These are phyloP conservation scores for Pachymerium ferrugineum DNA, from an alignment of 2,888 invertebrate genomes.

Conservation along the genomic window DNA sequence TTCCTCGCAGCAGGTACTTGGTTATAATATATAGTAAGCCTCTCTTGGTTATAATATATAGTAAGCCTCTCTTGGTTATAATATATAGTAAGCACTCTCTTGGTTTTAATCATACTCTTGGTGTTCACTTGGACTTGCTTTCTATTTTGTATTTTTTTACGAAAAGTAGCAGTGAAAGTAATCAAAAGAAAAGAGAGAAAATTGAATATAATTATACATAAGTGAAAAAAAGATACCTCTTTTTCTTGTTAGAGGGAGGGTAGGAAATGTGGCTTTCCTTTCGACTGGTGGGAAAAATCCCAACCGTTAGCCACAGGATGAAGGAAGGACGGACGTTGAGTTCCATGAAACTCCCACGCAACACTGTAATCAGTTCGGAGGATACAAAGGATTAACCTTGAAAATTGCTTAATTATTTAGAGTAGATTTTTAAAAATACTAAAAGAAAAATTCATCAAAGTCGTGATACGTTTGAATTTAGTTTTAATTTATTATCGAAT, in stretches of 20 bases:
- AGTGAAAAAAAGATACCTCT: not conserved
- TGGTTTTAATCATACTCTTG: too few relatives aligned
- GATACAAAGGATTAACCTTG: not conserved
- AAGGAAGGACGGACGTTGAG: not conserved
- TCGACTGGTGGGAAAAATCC: not conserved
- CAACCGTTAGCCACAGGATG: not conserved
- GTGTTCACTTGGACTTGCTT: too few relatives aligned
- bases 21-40: not conserved
- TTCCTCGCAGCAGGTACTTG: slow-evolving; percentile 69
- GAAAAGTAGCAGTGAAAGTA: too few relatives aligned
- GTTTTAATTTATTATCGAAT: not conserved
- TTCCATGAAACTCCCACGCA: not conserved
- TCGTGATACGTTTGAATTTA: not conserved
- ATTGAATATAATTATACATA: not conserved
- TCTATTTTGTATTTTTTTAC: too few relatives aligned
- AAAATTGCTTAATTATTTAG: too few relatives aligned
- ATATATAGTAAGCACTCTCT: too few relatives aligned
- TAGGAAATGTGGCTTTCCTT: not conserved
- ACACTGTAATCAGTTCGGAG: not conserved
- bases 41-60: too few relatives aligned
- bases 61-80: too few relatives aligned
- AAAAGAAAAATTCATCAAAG: not conserved
- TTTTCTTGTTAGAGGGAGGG: not conserved
- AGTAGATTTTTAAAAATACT: not conserved
- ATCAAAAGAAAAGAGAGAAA: not conserved